These are phyloP conservation scores for Orycteropus afer DNA, from an alignment of 2,113 vertebrate genomes.

Conservation along the genomic window DNA sequence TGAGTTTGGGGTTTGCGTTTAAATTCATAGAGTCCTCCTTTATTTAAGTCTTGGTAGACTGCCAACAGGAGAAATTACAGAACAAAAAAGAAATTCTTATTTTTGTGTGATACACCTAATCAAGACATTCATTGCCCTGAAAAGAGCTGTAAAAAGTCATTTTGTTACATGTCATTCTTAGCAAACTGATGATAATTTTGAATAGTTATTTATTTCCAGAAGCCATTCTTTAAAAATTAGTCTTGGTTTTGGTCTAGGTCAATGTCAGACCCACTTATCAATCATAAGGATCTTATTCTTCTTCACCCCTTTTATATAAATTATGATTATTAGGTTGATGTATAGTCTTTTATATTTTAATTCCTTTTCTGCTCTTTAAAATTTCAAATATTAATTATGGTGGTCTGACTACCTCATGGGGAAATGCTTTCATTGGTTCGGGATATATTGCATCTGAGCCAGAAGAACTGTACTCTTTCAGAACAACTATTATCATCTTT, in stretches of 20 bases:
- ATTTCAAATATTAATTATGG: not conserved
- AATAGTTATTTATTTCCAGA: not conserved
- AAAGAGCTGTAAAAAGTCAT: not conserved
- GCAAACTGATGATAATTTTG: not conserved
- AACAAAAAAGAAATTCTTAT: not conserved
- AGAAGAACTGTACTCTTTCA: slow-evolving; percentile 21
- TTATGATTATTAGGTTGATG: not conserved
- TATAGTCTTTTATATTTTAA: not conserved
- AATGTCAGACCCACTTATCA: not conserved
- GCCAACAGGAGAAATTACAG: not conserved
- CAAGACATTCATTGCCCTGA: not conserved
- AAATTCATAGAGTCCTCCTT: no score
- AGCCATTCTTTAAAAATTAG: not conserved
- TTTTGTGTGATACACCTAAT: not conserved
- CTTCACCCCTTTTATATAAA: not conserved
- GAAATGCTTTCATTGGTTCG: not conserved
- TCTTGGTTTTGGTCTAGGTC: not conserved
- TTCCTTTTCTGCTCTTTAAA: not conserved
- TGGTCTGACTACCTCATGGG: not conserved
- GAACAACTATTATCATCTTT: slow-evolving; percentile 34
- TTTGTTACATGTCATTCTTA: not conserved
- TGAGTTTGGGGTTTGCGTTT: no score
- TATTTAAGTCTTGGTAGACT: not conserved
- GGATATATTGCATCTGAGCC: not conserved
- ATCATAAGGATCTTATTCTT: not conserved